Base-by-base conservation (phyloP, 2,797 vertebrate genomes). In the Pseudochromis fuscus region DNA sequence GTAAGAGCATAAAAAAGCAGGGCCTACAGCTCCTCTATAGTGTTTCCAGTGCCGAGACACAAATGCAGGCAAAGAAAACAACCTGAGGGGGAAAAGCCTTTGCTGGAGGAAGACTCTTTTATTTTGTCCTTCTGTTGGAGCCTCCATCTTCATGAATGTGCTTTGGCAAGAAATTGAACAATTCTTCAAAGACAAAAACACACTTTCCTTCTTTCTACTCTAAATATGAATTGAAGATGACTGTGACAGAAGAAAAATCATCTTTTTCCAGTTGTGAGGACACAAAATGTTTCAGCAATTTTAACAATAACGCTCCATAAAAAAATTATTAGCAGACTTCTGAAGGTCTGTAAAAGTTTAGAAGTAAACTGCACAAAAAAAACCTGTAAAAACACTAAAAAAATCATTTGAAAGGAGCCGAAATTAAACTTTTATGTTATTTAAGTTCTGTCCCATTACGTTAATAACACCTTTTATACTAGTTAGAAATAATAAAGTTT, bases 51-150 rank as follows among this genome's bases (percentile, higher is more conserved):
- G 49, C 53, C 59, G 56, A 79, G 51, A 75, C 37, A 55, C 48
- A 81, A 69, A 77, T 19, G 6, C 44, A 74, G 11, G 49, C 19
- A 48, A 40, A 56, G 23, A 70, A 62, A 65, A 69, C 24, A 70
- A 50, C 63, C 67, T 49, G 19, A 31, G 45, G 45, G n/a, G 60
- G 42, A 11, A 24, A 62, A 5, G 3, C 5, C 2, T 37, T 1
- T 12, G 11, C 40, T 33, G 12, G 18, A 38, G 46, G 50, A 9
- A 62, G 15, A 52, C 19, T 28, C 23, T 58, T 59, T 60, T 15
- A 44, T 61, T 77, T 27, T 35, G 37, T 50, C 24, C 27, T 37
- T 33, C 30, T 23, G 40, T 7, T 70, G 51, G 67, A 58, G 46
- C 21, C 70, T 27, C 58, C 58, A 52, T 27, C 33, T 24, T 50